Evolutionary conservation across 2,113 vertebrate species (phyloP).

Genomic region (Atlantisia rogersi): DNA sequence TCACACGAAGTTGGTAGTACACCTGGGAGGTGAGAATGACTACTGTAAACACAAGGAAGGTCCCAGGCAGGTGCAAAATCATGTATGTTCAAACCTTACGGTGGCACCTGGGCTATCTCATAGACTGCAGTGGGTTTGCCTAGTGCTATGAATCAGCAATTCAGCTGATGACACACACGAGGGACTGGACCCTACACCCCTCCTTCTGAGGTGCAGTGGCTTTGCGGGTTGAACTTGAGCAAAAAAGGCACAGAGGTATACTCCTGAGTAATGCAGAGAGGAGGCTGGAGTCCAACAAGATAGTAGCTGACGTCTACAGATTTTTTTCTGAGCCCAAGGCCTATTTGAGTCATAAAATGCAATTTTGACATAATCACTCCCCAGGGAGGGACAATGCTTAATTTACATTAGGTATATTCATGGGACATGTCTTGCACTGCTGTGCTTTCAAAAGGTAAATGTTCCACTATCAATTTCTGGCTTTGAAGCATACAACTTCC

Average conservation of each 20-base stretch:
- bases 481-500: not conserved
- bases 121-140: not conserved
- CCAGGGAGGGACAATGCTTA: not conserved
- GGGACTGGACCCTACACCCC: not conserved
- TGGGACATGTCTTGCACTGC: not conserved
- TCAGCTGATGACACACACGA: not conserved
- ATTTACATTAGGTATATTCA: not conserved
- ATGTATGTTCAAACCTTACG: not conserved
- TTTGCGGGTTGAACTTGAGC: not conserved
- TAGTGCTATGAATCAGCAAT: not conserved
- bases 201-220: not conserved
- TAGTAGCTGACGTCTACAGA: not conserved
- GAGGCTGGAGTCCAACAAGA: not conserved
- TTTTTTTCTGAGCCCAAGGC: not conserved
- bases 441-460: not conserved
- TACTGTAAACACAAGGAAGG: not conserved
- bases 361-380: not conserved
- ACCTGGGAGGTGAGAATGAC: constrained; percentile 51
- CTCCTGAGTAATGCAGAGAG: not conserved
- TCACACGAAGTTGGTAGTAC: constrained; percentile 16
- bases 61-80: not conserved
- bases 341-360: not conserved
- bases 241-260: not conserved
- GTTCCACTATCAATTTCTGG: not conserved
- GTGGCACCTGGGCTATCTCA: not conserved